Conservation (phyloP, 35 echinoderm and acorn worm genomes). For the Anneissia japonica region DNA sequence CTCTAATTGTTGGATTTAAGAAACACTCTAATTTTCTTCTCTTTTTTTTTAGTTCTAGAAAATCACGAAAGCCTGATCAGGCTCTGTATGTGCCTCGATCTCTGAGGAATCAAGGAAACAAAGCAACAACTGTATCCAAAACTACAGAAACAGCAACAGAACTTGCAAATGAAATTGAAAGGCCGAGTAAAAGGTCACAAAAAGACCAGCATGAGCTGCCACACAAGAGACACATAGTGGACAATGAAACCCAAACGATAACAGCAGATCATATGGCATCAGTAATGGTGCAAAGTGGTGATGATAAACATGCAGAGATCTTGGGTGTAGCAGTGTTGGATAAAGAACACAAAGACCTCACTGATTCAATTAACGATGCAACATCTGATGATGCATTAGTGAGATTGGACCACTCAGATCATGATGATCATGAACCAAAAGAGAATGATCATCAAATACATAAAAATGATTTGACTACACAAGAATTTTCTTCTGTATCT, state of each 20-base stretch:
- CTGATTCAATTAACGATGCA: too few relatives aligned
- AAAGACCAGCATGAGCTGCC: background rate
- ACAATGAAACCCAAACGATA: background rate
- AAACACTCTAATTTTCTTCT: too few relatives aligned
- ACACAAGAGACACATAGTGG: background rate
- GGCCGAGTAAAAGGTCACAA: background rate
- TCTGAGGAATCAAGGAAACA: background rate
- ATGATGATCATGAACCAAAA: too few relatives aligned
- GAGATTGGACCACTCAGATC: too few relatives aligned
- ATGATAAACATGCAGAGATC: background rate
- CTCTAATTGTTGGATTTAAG: too few relatives aligned
- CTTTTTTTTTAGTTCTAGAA: background rate
- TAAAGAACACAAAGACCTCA: too few relatives aligned
- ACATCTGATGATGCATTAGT: too few relatives aligned
- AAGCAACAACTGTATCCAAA: background rate
- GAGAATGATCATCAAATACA: too few relatives aligned
- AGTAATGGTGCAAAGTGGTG: background rate
- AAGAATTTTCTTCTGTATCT: too few relatives aligned
- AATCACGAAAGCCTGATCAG: constrained; percentile 19
- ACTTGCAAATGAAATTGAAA: background rate
- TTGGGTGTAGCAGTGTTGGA: too few relatives aligned
- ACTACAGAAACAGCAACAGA: background rate
- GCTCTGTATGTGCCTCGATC: constrained; percentile 31
- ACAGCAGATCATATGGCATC: background rate
- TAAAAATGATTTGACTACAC: too few relatives aligned